Evolutionary conservation across 2,797 vertebrate genomes (phyloP).

Genomic region (Eupleurogrammus muticus): DNA sequence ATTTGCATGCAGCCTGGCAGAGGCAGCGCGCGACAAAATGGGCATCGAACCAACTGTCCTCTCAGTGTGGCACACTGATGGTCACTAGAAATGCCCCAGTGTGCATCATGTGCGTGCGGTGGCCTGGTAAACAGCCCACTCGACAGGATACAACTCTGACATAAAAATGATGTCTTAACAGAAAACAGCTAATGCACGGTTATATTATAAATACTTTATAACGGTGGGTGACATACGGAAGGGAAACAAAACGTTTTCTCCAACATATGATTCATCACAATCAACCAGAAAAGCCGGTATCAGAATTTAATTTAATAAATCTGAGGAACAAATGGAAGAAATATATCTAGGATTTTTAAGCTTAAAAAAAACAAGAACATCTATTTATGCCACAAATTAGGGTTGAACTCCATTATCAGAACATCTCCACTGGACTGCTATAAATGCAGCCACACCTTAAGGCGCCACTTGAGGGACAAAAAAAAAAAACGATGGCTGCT

Average conservation of each 20-base stretch:
- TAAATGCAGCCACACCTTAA: constrained; percentile 20
- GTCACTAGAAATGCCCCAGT: constrained; percentile 19
- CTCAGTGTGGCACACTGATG: constrained; percentile 36
- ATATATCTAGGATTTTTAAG: no score
- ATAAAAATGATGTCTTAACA: neutral
- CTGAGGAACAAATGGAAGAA: neutral
- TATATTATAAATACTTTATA: no score
- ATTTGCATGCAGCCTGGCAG: constrained; percentile 45
- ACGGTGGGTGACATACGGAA: neutral
- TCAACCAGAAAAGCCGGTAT: neutral
- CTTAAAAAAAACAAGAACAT: neutral
- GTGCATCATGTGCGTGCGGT: neutral
- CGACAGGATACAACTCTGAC: neutral
- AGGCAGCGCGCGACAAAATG: constrained; percentile 40
- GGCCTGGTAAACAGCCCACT: neutral
- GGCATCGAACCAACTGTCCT: constrained; percentile 44
- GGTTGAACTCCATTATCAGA: neutral
- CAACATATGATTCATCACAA: neutral
- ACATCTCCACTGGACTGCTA: neutral
- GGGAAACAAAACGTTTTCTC: neutral
- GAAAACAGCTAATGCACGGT: no score
- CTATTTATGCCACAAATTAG: no score
- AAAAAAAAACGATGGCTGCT: neutral
- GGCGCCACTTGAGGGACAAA: neutral
- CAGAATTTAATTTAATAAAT: neutral